Evolutionary conservation across 1,140 invertebrate genomes (phyloP), one percentile per base, ranked within the genome.

Genomic region (Leptonema lineaticorne): DNA sequence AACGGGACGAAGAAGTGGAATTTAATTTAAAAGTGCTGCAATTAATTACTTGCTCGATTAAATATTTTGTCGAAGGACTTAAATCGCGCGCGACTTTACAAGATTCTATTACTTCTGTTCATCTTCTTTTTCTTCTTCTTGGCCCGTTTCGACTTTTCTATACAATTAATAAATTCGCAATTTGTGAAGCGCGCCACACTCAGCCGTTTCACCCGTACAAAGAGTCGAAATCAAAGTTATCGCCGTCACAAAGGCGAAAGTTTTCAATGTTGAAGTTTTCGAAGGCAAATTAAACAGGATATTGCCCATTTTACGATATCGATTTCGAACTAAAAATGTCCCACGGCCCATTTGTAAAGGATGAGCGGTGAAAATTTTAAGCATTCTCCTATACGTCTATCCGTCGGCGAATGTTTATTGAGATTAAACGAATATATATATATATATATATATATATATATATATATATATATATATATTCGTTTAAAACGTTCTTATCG

Each of bases 221-320:
- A 37, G 57, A 37, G 33, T 59, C 30, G 57, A 59, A 59, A 37
- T 37, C 28, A 59, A 59, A 30, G 57, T 59, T 59, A 59, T 59
- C 57, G 30, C 24, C 30, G 24, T 59, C 27, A 41, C 58, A 18
- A 24, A 33, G 59, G 37, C 29, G 30, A 62, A 58, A 62, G 30
- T 62, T 62, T 62, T 45, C 16, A 62, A 20, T 62, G 20, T 62
- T 24, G 30, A 62, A 62, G 59, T 62, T 62, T 62, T 27, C 24
- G 59, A 62, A 45, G 50, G 18, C 59, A 45, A 62, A 20, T 62
- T 62, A 62, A 62, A 62, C 59, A 45, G 59, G 37, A 62, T 45
- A 62, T 33, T 62, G 59, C 59, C 59, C 59, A 62, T 37, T 62
- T 62, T 62, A 37, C 59, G 30, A 62, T 62, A 62, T 62, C 45